Evolutionary conservation across 30 jellyfish, hydroid and myxozoan species (phyloP).

Genomic region (Chrysaora quinquecirrha): DNA sequence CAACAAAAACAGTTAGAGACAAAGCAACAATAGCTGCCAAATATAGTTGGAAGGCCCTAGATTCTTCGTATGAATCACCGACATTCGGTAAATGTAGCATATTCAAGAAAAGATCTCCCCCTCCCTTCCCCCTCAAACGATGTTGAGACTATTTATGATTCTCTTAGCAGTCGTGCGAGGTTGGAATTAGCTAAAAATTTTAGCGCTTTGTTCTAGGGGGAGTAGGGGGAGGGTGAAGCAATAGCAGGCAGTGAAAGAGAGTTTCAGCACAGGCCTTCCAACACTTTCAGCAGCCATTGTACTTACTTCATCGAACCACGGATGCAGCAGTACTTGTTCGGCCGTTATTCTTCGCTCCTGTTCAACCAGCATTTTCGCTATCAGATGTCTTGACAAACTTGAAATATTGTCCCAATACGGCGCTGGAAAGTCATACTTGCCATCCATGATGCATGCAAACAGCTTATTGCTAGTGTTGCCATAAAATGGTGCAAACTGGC

Average conservation of each 20-base stretch:
- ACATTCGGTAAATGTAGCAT: not conserved
- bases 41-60: too few relatives aligned
- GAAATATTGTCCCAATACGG: slow-evolving; percentile 84
- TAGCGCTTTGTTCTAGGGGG: not conserved
- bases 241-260: too few relatives aligned
- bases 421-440: slow-evolving; percentile 47
- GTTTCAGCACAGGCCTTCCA: too few relatives aligned
- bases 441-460: slow-evolving; percentile 63
- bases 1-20: too few relatives aligned
- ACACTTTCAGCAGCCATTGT: too few relatives aligned
- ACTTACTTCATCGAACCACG: slow-evolving; percentile 80
- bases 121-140: too few relatives aligned
- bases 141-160: too few relatives aligned
- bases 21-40: too few relatives aligned
- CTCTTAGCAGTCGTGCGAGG: too few relatives aligned
- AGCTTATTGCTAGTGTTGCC: slow-evolving; percentile 47
- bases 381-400: slow-evolving; percentile 66
- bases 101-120: not conserved
- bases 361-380: slow-evolving; percentile 59
- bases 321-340: slow-evolving; percentile 58
- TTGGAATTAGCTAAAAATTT: too few relatives aligned
- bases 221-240: not conserved
- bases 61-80: too few relatives aligned
- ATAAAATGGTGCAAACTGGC: slow-evolving; percentile 87
- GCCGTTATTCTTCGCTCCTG: slow-evolving; percentile 58